phyloP scores from a whole-genome alignment of 2,797 vertebrate genomes.

The Heterohyrax brucei region DNA sequence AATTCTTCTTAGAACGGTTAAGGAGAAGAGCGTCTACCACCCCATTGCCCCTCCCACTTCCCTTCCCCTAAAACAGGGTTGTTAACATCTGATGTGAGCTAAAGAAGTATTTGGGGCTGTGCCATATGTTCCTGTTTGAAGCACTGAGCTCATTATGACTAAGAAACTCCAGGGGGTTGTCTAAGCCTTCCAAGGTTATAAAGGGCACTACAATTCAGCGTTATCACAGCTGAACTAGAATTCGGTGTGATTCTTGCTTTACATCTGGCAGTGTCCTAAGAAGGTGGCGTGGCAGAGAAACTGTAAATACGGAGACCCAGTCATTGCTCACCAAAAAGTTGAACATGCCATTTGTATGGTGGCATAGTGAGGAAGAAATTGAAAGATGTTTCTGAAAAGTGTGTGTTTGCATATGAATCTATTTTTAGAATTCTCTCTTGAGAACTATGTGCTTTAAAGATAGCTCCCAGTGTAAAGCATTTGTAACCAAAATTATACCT shows the following conservation, averaged over 20 bases:
- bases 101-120: slow-evolving; percentile 21
- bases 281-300: neutral
- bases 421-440: slow-evolving; percentile 27
- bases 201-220: slow-evolving; percentile 15
- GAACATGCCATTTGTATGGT: slow-evolving; percentile 19
- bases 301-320: neutral
- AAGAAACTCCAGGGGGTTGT: slow-evolving; percentile 49
- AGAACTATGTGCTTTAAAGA: slow-evolving; percentile 44
- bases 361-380: slow-evolving; percentile 49
- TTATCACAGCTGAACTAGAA: slow-evolving; percentile 63
- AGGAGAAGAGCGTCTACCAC: slow-evolving; percentile 21
- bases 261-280: slow-evolving; percentile 25
- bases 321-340: slow-evolving; percentile 11
- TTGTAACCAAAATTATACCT: slow-evolving; percentile 14
- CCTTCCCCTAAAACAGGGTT: slow-evolving; percentile 33
- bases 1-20: slow-evolving; percentile 52
- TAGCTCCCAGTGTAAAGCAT: slow-evolving; percentile 47
- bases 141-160: slow-evolving; percentile 64
- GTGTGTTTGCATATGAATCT: slow-evolving; percentile 1
- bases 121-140: slow-evolving; percentile 61
- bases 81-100: slow-evolving; percentile 44
- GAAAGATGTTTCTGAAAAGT: slow-evolving; percentile 59
- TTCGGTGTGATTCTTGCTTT: slow-evolving; percentile 60
- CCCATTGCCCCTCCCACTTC: neutral
- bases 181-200: slow-evolving; percentile 59